A percentile compares a stretch with the other conserved stretches of the same genome.
Evolutionary conservation across 2,797 vertebrate species (phyloP).

Genomic region (Pteronotus mesoamericanus): DNA sequence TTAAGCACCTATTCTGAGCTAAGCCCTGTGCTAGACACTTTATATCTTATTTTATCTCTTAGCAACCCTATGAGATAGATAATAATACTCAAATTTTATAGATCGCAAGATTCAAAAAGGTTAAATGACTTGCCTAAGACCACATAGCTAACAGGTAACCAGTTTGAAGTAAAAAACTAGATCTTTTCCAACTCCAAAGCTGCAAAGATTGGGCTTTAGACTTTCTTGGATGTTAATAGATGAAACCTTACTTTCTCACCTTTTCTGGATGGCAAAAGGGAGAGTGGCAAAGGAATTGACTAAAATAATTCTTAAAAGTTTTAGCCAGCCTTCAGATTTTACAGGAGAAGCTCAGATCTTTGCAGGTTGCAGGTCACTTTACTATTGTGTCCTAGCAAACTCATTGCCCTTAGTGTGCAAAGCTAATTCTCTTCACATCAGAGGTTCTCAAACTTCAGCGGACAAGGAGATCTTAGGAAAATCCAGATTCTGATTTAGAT

Average conservation of each 20-base stretch:
- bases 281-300: background rate
- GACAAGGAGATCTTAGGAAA: background rate
- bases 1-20: background rate
- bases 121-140: background rate
- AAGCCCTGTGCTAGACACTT: background rate
- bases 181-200: background rate
- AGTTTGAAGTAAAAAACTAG: background rate
- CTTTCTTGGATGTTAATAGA: background rate
- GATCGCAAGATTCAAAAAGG: background rate
- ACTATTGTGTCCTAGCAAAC: background rate
- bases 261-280: background rate
- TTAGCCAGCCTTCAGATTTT: background rate
- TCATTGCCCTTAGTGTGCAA: background rate
- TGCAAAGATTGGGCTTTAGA: background rate
- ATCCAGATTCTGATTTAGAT: background rate
- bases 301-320: background rate
- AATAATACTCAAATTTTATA: conserved; percentile 1
- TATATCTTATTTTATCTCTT: background rate
- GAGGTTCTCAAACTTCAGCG: background rate
- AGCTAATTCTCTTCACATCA: background rate
- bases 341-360: background rate
- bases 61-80: background rate
- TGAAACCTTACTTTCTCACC: background rate
- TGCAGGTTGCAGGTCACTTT: background rate
- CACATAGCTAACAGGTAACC: background rate